Evolutionary conservation across 2,797 vertebrate genomes (phyloP), one percentile per base, ranked within the genome.

Genomic region (Chanos chanos): DNA sequence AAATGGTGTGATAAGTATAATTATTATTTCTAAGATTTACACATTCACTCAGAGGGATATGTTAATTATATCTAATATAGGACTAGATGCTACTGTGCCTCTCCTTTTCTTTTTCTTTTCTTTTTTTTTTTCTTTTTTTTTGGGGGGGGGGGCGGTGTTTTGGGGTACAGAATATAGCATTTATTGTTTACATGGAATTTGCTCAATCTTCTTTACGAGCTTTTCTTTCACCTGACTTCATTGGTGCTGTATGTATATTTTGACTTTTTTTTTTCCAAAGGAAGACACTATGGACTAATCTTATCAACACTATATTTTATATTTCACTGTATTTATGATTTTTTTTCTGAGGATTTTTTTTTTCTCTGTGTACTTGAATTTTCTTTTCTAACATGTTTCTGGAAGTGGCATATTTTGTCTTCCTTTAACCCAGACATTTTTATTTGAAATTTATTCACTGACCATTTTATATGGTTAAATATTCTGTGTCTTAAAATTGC

Each of bases 231-330:
- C 64, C 43, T 74, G 64, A 67, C 28, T 79, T 68, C 70, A 3
- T 2, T 74, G 55, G 84, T 79, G 84, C 72, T 90, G 77, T 90
- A 33, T 91, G 89, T 91, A 90, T 91, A 90, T 90, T 84, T 89
- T 83, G 85, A 77, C 64, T 45, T 60, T 31, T 60, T 16, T 34
- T 68, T 64, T 66, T 28, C 24, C 34, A 43, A 64, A 28, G 27
- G 34, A 25, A 36, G 25, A 22, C 24, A 18, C 21, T 48, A 27
- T 57, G 48, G 12, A 15, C 31, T 51, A 45, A 1, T 43, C 60
- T 45, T 56, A 21, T 48, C 21, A 40, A 40, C 28, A 37, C 34
- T 40, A 39, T 53, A 45, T 40, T 44, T 25, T n/a, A 33, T 59
- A 50, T 61, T 64, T 64, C 6, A 43, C 27, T 19, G 36, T 21